Base-by-base conservation (phyloP, 1,140 invertebrate species). In the Neocloeon triangulifer region DNA sequence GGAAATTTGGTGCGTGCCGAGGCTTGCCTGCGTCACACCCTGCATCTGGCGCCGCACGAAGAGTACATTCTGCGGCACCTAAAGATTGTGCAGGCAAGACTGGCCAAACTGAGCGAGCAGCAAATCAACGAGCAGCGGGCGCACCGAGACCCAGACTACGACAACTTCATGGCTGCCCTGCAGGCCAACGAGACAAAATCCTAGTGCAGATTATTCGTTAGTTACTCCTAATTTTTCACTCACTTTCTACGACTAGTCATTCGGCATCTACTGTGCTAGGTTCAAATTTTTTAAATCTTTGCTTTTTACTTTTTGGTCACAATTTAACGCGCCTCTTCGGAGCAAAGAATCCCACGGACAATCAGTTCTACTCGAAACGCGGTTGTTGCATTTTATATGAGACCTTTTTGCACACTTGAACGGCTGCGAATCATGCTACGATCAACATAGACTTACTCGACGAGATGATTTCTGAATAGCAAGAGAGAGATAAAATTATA, bases 31-130 rank as follows among this genome's bases (percentile, higher is more conserved):
- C 60, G 72, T 17, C 62, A 71, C 25, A 82, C 81, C 1, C 72
- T 77, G 22, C 52, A 62, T 6, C 56, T 89, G 12, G 84, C 85
- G 0, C 81, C 84, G 0, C 59, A 70, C 34, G 85, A 92, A 48
- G 77, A 85, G 42, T 96, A 95, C 56, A 81, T 96, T 16, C 59
- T 73, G 7, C 64, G 77, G 7, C 88, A 95, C 51, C 59, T 95
- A 4, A 66, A 70, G 13, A 88, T 89, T 22, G 82, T 92, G 2
- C 62, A 73, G 25, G 65, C 70, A 19, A 59, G 77, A n/a, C 63
- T 73, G 6, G 48, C 56, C 4, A 59, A 57, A 37, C 28, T 54
- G 32, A 52, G 49, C 20, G 13, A 28, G 25, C 14, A 20, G 29
- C 9, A 13, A 19, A 51, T 39, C 38, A 43, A 45, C 21, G 33